Conservation (phyloP, 30 jellyfish, hydroid and myxozoan genomes). For the Nemopilema nomurai region DNA sequence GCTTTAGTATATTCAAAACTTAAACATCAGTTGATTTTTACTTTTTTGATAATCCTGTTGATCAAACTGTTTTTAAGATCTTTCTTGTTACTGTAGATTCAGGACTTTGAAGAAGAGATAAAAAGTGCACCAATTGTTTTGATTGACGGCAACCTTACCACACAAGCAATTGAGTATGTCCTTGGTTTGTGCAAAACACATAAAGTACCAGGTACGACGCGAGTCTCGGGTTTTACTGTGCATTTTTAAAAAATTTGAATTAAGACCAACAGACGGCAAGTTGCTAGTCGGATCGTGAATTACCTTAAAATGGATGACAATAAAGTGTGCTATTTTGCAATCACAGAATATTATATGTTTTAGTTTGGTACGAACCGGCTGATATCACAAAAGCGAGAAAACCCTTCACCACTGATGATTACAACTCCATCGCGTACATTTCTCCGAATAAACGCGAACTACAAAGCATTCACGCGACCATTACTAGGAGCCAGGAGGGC, state of each 20-base stretch:
- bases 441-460: slow-evolving; percentile 80
- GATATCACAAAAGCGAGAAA: slow-evolving; percentile 66
- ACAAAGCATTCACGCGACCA: slow-evolving; percentile 54
- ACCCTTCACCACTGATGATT: slow-evolving; percentile 55
- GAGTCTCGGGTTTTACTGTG: no score
- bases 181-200: slow-evolving; percentile 52
- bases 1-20: no score
- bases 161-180: slow-evolving; percentile 55
- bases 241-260: neutral
- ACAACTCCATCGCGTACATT: slow-evolving; percentile 39
- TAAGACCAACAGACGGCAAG: neutral
- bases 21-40: no score
- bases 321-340: no score
- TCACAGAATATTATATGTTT: neutral
- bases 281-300: neutral
- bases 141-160: slow-evolving; percentile 69
- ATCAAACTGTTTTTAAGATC: neutral
- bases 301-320: no score
- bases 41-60: no score
- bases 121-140: slow-evolving; percentile 70
- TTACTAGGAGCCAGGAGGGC: slow-evolving; percentile 42
- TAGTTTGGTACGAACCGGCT: slow-evolving; percentile 94
- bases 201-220: slow-evolving; percentile 86
- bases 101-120: slow-evolving; percentile 60
- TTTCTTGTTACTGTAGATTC: slow-evolving; percentile 24